Percentiles rank a stretch among this genome's conserved stretches.
Conservation (phyloP, 1,140 invertebrate species). For the Adelges cooleyi region DNA sequence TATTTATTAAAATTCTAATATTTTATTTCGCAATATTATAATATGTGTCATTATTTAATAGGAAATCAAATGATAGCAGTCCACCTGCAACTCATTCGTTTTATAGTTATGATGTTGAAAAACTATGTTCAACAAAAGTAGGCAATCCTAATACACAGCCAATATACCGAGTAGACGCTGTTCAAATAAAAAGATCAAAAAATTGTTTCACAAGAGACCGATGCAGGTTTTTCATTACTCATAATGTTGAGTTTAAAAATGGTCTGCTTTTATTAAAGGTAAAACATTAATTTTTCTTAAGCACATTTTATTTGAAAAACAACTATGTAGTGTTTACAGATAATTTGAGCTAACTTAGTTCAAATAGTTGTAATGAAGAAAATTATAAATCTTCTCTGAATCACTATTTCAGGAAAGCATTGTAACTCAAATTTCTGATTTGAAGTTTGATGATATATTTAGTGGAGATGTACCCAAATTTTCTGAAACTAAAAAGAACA, state of each 20-base stretch:
- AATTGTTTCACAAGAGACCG: constrained; percentile 18
- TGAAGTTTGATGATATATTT: constrained; percentile 26
- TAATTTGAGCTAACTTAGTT: too few relatives aligned
- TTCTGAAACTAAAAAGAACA: constrained; percentile 28
- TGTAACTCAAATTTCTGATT: not conserved
- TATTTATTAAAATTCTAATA: not conserved
- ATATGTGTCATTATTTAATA: not conserved
- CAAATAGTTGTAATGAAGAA: too few relatives aligned
- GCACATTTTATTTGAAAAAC: too few relatives aligned
- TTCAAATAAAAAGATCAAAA: constrained; percentile 27
- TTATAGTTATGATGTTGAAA: constrained; percentile 21
- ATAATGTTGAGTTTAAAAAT: constrained; percentile 25
- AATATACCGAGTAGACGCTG: constrained; percentile 8
- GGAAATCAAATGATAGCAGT: constrained; percentile 16
- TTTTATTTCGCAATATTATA: not conserved
- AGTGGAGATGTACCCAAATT: constrained; percentile 14
- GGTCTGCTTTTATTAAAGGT: constrained; percentile 18
- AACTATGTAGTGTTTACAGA: too few relatives aligned
- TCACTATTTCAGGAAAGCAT: constrained; percentile 12
- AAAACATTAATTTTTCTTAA: not conserved
- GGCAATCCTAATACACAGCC: constrained; percentile 11
- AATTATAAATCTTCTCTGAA: too few relatives aligned
- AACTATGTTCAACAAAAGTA: not conserved
- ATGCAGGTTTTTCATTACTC: constrained; percentile 25
- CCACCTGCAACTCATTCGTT: not conserved